phyloP scores from a whole-genome alignment of 2,888 invertebrate species.

The Orthosia gracilis region DNA sequence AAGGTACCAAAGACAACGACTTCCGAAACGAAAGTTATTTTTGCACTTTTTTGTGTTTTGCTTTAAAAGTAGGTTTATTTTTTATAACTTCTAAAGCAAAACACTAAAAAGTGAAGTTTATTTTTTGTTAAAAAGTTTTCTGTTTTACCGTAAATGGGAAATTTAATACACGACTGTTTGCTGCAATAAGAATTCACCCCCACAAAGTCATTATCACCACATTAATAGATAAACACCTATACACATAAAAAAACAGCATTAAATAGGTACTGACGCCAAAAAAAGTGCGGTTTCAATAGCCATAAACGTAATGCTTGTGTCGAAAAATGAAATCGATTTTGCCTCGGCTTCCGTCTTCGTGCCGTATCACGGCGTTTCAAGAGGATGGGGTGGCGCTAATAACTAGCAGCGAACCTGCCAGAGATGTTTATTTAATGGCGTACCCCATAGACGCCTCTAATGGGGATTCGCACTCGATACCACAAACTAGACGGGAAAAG shows the following conservation, averaged over 20 bases:
- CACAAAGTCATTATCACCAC: constrained; percentile 49
- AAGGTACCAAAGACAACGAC: too few relatives aligned
- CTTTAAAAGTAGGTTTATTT: too few relatives aligned
- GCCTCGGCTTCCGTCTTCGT: constrained; percentile 86
- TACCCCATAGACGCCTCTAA: constrained; percentile 87
- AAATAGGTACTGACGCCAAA: constrained; percentile 61
- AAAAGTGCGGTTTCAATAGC: constrained; percentile 80
- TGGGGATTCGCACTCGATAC: constrained; percentile 80
- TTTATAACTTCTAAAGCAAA: too few relatives aligned
- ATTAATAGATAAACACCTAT: constrained; percentile 60
- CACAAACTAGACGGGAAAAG: not conserved
- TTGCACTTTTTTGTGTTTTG: too few relatives aligned
- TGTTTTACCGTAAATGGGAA: constrained; percentile 3
- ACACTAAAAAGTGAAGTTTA: too few relatives aligned
- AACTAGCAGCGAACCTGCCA: constrained; percentile 87
- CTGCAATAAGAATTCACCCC: constrained; percentile 34
- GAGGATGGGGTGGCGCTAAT: constrained; percentile 89
- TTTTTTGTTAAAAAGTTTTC: not conserved
- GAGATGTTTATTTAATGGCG: constrained; percentile 91
- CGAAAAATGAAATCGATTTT: constrained; percentile 91
- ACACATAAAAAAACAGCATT: constrained; percentile 67
- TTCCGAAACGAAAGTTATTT: too few relatives aligned
- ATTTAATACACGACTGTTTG: not conserved
- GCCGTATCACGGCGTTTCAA: constrained; percentile 88
- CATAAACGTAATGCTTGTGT: constrained; percentile 88